A percentile compares a stretch with the other conserved stretches of the same genome.
Conservation (phyloP, 2,888 invertebrate species). For the Coelinius sp. region DNA sequence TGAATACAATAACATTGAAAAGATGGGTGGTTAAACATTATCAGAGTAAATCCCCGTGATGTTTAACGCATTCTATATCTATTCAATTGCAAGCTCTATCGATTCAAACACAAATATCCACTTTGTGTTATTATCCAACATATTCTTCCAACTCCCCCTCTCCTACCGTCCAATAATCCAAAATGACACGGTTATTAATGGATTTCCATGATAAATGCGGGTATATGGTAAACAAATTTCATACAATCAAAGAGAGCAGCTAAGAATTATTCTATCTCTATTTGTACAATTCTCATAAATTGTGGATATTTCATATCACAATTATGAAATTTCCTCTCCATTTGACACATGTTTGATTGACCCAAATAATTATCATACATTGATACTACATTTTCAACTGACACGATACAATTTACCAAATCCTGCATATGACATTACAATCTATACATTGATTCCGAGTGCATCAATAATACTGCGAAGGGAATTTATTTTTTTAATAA, state of each 20-base stretch:
- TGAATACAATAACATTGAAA: not conserved
- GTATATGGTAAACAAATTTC: conserved; percentile 15
- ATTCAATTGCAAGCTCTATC: not conserved
- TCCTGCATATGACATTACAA: not conserved
- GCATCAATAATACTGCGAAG: not conserved
- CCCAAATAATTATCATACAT: not conserved
- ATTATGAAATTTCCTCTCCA: not conserved
- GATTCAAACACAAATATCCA: conserved; percentile 17
- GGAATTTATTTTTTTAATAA: not conserved
- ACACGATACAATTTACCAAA: not conserved
- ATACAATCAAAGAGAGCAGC: not conserved
- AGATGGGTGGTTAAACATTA: conserved; percentile 3
- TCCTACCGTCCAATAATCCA: not conserved
- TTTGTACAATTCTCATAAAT: not conserved
- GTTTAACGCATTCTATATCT: not conserved
- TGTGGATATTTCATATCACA: not conserved
- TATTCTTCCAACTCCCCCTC: not conserved
- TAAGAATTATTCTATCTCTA: not conserved
- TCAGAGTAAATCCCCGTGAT: conserved; percentile 8
- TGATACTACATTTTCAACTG: not conserved
- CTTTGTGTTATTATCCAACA: conserved; percentile 3
- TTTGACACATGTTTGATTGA: not conserved
- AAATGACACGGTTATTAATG: conserved; percentile 9
- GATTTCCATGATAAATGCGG: conserved; percentile 13
- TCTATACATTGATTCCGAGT: not conserved